phyloP scores from a whole-genome alignment of 2,888 invertebrate genomes.

The Rhagonycha fulva region DNA sequence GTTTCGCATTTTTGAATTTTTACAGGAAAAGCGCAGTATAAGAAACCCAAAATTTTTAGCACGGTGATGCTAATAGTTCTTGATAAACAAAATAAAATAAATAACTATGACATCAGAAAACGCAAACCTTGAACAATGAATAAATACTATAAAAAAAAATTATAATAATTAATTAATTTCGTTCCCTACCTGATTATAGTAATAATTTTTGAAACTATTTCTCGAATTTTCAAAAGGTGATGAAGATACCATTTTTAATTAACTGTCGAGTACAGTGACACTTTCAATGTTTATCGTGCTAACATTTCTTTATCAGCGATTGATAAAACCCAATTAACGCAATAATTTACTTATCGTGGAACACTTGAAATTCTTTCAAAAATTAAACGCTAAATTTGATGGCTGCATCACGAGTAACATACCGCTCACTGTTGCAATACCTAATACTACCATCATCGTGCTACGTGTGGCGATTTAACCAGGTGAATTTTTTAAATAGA shows the following conservation, averaged over 20 bases:
- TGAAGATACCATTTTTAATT: constrained; percentile 20
- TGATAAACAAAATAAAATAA: not conserved
- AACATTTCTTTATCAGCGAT: not conserved
- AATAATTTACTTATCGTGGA: not conserved
- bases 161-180: not conserved
- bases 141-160: constrained; percentile 4
- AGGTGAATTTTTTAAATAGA: constrained; percentile 1
- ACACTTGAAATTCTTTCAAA: not conserved
- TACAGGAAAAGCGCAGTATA: not conserved
- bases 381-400: not conserved
- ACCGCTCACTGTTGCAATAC: constrained; percentile 3
- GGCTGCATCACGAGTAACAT: constrained; percentile 7
- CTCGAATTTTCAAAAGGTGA: constrained; percentile 16
- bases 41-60: not conserved
- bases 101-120: constrained; percentile 2
- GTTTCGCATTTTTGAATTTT: not conserved
- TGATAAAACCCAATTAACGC: not conserved
- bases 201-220: constrained; percentile 20
- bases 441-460: constrained; percentile 3
- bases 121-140: constrained; percentile 24
- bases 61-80: not conserved
- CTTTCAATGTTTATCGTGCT: not conserved
- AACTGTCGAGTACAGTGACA: not conserved
- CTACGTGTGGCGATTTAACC: constrained; percentile 2
- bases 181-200: constrained; percentile 24